These are phyloP conservation scores for Xiphophorus maculatus DNA, from an alignment of 2,113 vertebrate genomes.

Conservation along the genomic window DNA sequence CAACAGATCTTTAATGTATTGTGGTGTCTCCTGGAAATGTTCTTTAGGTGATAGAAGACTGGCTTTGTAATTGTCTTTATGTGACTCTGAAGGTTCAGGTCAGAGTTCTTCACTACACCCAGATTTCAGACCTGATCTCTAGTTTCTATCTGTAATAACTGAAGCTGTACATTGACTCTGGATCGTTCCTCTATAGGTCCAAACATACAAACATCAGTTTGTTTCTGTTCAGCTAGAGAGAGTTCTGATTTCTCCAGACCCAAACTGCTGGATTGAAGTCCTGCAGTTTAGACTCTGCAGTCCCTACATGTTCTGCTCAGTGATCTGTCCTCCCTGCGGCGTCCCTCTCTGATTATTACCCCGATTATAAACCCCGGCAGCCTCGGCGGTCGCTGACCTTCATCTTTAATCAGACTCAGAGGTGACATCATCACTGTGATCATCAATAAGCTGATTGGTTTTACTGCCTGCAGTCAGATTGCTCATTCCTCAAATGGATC, in stretches of 20 bases:
- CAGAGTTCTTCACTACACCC: too few relatives aligned
- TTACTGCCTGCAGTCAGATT: conserved; percentile 91
- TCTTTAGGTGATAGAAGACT: too few relatives aligned
- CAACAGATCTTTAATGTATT: too few relatives aligned
- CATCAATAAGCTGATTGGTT: conserved; percentile 97
- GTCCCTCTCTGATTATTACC: conserved; percentile 67
- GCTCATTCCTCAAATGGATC: conserved; percentile 95
- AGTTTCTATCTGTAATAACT: too few relatives aligned
- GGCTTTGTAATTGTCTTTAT: too few relatives aligned
- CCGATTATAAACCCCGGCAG: conserved; percentile 84
- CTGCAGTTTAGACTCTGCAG: neutral
- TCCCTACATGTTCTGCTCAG: neutral
- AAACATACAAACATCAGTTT: too few relatives aligned
- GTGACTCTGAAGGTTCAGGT: too few relatives aligned
- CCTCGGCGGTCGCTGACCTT: conserved; percentile 83
- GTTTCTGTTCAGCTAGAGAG: too few relatives aligned
- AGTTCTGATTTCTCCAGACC: neutral
- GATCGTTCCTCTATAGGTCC: too few relatives aligned
- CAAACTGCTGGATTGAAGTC: neutral
- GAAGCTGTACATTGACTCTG: too few relatives aligned
- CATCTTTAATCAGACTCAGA: conserved; percentile 87
- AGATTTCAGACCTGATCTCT: too few relatives aligned
- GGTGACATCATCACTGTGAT: conserved; percentile 92
- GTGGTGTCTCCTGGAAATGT: too few relatives aligned
- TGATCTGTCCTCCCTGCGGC: neutral